phyloP scores from a whole-genome alignment of 1,140 invertebrate genomes.

The Proctacanthus coquilletti region DNA sequence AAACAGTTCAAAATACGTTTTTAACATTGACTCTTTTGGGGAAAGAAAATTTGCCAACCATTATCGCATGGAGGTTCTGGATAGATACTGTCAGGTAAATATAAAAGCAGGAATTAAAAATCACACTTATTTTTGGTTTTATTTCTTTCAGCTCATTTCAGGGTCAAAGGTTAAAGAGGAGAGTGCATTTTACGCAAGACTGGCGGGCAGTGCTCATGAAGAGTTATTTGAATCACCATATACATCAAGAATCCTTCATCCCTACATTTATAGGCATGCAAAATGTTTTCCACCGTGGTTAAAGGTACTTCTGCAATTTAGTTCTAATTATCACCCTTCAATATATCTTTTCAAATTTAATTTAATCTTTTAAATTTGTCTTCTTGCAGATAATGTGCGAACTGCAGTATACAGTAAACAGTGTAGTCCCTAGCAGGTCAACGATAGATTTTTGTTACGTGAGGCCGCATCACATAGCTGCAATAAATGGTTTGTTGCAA shows the following conservation, averaged over 20 bases:
- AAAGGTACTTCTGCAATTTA: slow-evolving; percentile 19
- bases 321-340: slow-evolving; percentile 19
- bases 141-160: slow-evolving; percentile 11
- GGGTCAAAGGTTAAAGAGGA: slow-evolving; percentile 9
- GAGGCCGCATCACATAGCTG: slow-evolving; percentile 70
- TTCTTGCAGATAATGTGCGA: slow-evolving; percentile 20
- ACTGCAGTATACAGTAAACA: slow-evolving; percentile 22
- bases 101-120: neutral
- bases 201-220: slow-evolving; percentile 16
- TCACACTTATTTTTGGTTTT: neutral
- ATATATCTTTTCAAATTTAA: slow-evolving; percentile 5
- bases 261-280: slow-evolving; percentile 23
- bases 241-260: slow-evolving; percentile 21
- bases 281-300: slow-evolving; percentile 22
- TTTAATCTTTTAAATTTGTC: slow-evolving; percentile 10
- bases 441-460: slow-evolving; percentile 77
- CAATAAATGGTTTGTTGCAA: slow-evolving; percentile 65
- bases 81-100: slow-evolving; percentile 26
- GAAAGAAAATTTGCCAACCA: slow-evolving; percentile 9
- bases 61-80: too few species aligned
- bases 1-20: slow-evolving; percentile 36
- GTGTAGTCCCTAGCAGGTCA: slow-evolving; percentile 24
- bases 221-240: slow-evolving; percentile 27
- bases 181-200: slow-evolving; percentile 17
- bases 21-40: slow-evolving; percentile 37